Evolutionary conservation across 1,140 invertebrate species (phyloP).

Genomic region (Aethina tumida): DNA sequence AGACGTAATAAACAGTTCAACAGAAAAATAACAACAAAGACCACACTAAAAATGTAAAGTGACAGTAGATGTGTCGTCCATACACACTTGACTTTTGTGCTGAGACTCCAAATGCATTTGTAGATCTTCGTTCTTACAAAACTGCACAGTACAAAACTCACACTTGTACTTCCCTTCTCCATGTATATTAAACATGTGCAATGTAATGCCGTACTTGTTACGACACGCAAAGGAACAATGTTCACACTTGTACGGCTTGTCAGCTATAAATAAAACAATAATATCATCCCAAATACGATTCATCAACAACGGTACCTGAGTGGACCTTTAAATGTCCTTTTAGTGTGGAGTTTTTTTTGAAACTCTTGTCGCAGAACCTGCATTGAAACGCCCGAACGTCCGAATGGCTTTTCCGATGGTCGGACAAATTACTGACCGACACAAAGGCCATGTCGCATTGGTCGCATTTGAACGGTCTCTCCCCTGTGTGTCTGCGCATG

Average conservation of each 20-base stretch:
- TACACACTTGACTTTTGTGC: too few species aligned
- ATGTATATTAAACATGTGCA: constrained; percentile 5
- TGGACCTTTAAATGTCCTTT: constrained; percentile 27
- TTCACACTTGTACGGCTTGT: constrained; percentile 9
- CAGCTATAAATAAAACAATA: constrained; percentile 5
- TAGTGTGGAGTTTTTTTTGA: constrained; percentile 22
- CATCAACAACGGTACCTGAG: constrained; percentile 14
- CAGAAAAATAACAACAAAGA: too few species aligned
- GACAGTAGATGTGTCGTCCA: too few species aligned
- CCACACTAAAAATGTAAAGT: too few species aligned
- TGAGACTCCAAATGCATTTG: too few species aligned
- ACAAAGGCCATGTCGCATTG: constrained; percentile 22
- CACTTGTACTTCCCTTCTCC: background rate
- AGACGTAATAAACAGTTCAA: too few species aligned
- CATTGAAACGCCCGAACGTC: constrained; percentile 30
- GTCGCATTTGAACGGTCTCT: constrained; percentile 26
- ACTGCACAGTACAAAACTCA: background rate
- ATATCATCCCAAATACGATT: background rate
- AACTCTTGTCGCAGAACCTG: constrained; percentile 24
- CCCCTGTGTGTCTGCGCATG: constrained; percentile 28
- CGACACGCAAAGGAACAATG: constrained; percentile 7
- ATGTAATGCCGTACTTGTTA: constrained; percentile 5
- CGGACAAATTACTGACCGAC: constrained; percentile 26
- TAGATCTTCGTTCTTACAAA: too few species aligned
- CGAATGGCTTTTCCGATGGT: constrained; percentile 30